Evolutionary conservation across 2,888 invertebrate genomes (phyloP), one percentile per base, ranked within the genome.

Genomic region (Frankliniella intonsa): DNA sequence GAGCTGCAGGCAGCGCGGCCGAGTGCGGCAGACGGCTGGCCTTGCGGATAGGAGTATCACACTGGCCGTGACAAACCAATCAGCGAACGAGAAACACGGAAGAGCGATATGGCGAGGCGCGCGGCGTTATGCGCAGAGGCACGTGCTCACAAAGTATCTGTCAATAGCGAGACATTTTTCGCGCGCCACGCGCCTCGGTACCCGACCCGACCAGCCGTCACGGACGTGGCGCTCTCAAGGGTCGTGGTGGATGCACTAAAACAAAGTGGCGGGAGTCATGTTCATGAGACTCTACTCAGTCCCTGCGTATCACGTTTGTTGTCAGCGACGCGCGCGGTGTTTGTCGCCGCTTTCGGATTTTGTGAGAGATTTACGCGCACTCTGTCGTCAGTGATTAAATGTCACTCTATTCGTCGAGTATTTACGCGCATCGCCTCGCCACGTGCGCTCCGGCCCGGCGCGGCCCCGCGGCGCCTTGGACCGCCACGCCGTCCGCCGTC

Each of bases 181-280:
- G 38, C 38, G 5, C 38, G 38, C 38, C 38, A 5, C 38, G 38
- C 38, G 38, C 38, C 38, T 38, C 38, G 2, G 3, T 38, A 5
- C 5, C 38, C 76, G 81, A 50, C 83, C 76, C 80, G 81, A n/a
- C n/a, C 50, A 62, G 80, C 65, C 51, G 80, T 81, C 82, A 79
- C 22, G 51, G 81, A 80, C 50, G 10, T n/a, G 62, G 81, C 80
- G 79, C 82, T 81, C n/a, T n/a, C n/a, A 83, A 80, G 25, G 82
- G 5, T 38, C 82, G 81, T 81, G 83, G 82, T 81, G 81, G 82
- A 84, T 51, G 25, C 69, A 81, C 80, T 65, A 82, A 83, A 81
- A 83, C 82, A 82, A 81, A 82, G 82, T 82, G 82, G 65, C 81
- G 81, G 84, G 83, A 80, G 5, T 38, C n/a, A n/a, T n/a, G n/a